phyloP scores from a whole-genome alignment of 2,113 vertebrate genomes.

The Stegostoma tigrinum region DNA sequence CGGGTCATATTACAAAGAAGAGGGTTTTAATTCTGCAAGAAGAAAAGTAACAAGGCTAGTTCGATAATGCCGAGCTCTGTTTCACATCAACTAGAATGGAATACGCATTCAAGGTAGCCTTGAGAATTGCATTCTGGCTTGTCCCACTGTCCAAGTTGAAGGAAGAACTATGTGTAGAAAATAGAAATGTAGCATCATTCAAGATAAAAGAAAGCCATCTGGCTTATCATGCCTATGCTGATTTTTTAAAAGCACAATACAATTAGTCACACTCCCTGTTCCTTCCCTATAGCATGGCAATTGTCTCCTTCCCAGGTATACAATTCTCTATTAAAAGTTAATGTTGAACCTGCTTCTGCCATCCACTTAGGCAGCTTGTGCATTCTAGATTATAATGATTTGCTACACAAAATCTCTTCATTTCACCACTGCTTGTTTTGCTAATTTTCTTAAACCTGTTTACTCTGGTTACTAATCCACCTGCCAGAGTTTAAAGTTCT shows the following conservation, averaged over 20 bases:
- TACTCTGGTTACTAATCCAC: not conserved
- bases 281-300: not conserved
- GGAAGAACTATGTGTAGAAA: not conserved
- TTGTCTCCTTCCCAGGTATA: not conserved
- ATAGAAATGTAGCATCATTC: not conserved
- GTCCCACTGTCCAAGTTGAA: not conserved
- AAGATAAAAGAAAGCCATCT: not conserved
- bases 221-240: not conserved
- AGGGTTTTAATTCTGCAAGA: not conserved
- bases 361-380: not conserved
- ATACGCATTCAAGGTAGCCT: not conserved
- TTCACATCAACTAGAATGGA: not conserved
- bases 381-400: not conserved
- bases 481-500: not conserved
- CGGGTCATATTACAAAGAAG: not conserved
- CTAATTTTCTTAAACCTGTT: not conserved
- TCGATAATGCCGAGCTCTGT: not conserved
- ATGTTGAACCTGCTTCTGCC: not conserved
- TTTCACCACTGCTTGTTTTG: not conserved
- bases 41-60: not conserved
- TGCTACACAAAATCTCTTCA: not conserved
- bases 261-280: not conserved
- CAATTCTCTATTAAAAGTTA: not conserved
- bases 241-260: not conserved
- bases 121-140: not conserved